phyloP scores from a whole-genome alignment of 2,888 invertebrate genomes.

The Lycaena phlaeas region DNA sequence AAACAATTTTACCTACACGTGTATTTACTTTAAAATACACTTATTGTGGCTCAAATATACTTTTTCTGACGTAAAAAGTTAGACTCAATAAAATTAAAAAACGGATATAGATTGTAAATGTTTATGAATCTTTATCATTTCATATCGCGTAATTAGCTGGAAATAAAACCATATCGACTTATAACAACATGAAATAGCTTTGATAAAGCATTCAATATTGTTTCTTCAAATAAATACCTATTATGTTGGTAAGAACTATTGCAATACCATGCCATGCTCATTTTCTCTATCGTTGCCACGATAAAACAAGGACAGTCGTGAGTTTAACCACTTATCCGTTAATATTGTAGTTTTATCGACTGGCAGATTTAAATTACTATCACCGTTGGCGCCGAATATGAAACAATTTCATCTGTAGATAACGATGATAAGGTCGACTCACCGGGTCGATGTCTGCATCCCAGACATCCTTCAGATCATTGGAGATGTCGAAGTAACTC shows the following conservation, averaged over 20 bases:
- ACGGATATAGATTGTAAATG: background rate
- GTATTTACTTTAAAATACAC: too few species aligned
- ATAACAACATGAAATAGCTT: too few species aligned
- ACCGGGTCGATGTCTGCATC: slow-evolving; percentile 88
- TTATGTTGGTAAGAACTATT: too few species aligned
- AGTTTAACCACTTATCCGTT: background rate
- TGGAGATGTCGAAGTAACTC: slow-evolving; percentile 82
- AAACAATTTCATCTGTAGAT: slow-evolving; percentile 32
- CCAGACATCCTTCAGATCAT: slow-evolving; percentile 85
- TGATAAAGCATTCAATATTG: too few species aligned
- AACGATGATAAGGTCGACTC: slow-evolving; percentile 66
- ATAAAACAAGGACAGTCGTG: slow-evolving; percentile 2
- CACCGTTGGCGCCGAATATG: background rate
- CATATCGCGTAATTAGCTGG: background rate
- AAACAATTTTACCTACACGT: too few species aligned
- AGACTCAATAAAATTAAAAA: too few species aligned
- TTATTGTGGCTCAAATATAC: too few species aligned
- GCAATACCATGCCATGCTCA: too few species aligned
- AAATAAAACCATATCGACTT: background rate
- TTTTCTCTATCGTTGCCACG: too few species aligned
- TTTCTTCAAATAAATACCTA: too few species aligned
- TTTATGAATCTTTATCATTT: background rate
- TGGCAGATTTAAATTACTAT: background rate
- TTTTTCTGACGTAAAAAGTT: too few species aligned
- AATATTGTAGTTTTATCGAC: background rate